Evolutionary conservation across 2,797 vertebrate species (phyloP).

Genomic region (Lycodopsis pacificus): DNA sequence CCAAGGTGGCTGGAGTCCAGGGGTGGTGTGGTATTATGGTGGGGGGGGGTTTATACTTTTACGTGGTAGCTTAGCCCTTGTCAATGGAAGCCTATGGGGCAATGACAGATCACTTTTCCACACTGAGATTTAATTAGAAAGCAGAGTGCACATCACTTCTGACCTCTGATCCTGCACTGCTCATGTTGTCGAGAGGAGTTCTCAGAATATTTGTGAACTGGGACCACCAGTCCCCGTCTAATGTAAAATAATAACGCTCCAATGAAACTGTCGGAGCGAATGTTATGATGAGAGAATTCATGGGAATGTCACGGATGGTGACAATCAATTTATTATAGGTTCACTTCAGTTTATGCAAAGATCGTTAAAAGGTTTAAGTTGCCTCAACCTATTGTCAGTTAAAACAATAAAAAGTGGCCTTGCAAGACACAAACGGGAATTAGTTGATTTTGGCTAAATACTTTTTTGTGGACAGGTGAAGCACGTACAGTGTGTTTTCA

Average conservation of each 20-base stretch:
- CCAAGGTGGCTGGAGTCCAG: conserved; percentile 48
- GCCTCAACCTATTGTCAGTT: not conserved
- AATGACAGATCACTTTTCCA: conserved; percentile 79
- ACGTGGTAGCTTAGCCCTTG: conserved; percentile 52
- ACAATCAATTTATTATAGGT: conserved; percentile 18
- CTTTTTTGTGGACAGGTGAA: not conserved
- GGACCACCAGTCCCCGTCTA: conserved; percentile 17
- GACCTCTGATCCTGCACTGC: conserved; percentile 62
- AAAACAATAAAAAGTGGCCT: not conserved
- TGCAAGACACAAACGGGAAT: not conserved
- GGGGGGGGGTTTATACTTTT: conserved; percentile 39
- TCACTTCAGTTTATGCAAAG: conserved; percentile 32
- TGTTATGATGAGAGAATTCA: conserved; percentile 42
- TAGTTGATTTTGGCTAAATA: not conserved
- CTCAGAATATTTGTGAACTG: conserved; percentile 52
- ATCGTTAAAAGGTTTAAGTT: conserved; percentile 25
- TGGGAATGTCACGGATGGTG: conserved; percentile 9
- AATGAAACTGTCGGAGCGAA: conserved; percentile 28
- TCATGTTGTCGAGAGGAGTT: conserved; percentile 54
- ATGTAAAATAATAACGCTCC: conserved; percentile 56
- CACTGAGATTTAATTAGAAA: conserved; percentile 79
- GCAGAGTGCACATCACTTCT: conserved; percentile 70
- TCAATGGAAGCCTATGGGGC: conserved; percentile 65
- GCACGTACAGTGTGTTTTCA: not conserved
- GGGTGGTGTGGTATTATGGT: conserved; percentile 40